Evolutionary conservation across 2,888 invertebrate genomes (phyloP), one percentile per base, ranked within the genome.

Genomic region (Crioceris asparagi): DNA sequence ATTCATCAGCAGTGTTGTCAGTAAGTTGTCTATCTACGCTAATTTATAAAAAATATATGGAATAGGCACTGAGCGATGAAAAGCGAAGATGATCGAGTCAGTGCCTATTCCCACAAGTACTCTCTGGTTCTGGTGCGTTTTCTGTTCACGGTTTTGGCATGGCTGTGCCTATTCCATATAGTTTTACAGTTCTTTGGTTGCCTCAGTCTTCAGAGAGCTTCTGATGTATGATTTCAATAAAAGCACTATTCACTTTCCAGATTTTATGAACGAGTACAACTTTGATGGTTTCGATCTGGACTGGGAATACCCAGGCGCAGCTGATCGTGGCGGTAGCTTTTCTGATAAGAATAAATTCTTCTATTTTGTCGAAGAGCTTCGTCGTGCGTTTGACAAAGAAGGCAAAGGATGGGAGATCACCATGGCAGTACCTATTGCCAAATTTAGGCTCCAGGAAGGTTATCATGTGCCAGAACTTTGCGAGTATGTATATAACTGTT

Each of bases 231-330:
- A n/a, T n/a, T n/a, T n/a, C n/a, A n/a, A n/a, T n/a, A n/a, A n/a
- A n/a, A n/a, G n/a, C n/a, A n/a, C n/a, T n/a, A n/a, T n/a, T n/a
- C n/a, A 32, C 11, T 12, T 23, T 23, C 2, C 57, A 81, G 79
- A 72, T 46, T 86, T 84, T 57, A 74, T 90, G 69, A 68, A 79
- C 35, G 69, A 77, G 53, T 87, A 86, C 56, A 66, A 74, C 16
- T 90, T 90, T 49, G 87, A 88, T 54, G 88, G 88, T 0, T 77
- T 90, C 53, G 88, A 90, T 57, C 68, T 88, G 52, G 88, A 90
- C 57, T 90, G 90, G 88, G 90, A 90, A 62, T 90, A 90, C 58
- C 88, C 90, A 2, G 88, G 83, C 1, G 90, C 90, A 0, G 75
- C 85, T 0, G 90, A 90, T 61, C 75, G 90, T 18, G 86, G 86